Conservation (phyloP, 1,140 invertebrate genomes). For the Drosophila micromelanica region DNA sequence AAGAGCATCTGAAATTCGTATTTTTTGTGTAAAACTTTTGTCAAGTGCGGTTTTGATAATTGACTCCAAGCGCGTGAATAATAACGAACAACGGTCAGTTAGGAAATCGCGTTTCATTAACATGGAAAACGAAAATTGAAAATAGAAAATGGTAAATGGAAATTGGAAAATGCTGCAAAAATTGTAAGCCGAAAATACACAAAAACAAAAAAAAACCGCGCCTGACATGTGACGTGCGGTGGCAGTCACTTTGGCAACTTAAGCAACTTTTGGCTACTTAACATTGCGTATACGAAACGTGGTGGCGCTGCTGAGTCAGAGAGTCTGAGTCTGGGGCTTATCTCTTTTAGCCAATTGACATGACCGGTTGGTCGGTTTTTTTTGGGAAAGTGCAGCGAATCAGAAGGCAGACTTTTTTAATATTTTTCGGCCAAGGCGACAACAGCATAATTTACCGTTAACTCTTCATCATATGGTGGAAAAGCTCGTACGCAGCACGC, state of each 20-base stretch:
- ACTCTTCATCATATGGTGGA: constrained; percentile 59
- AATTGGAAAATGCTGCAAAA: constrained; percentile 48
- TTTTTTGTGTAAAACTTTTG: not conserved
- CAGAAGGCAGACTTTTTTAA: constrained; percentile 36
- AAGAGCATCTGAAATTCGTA: constrained; percentile 4
- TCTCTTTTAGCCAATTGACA: constrained; percentile 52
- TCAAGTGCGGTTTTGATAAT: constrained; percentile 64
- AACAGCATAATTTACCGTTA: constrained; percentile 79
- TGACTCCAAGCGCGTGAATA: constrained; percentile 77
- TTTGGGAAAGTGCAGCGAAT: constrained; percentile 70
- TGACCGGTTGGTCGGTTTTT: constrained; percentile 57
- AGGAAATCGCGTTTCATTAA: constrained; percentile 80
- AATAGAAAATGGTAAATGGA: constrained; percentile 50
- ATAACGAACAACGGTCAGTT: constrained; percentile 71
- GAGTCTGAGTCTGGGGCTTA: constrained; percentile 27
- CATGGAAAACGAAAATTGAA: constrained; percentile 69
- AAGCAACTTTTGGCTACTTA: constrained; percentile 37
- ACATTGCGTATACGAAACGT: constrained; percentile 68
- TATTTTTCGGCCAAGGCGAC: constrained; percentile 36
- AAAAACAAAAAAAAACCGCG: constrained; percentile 13
- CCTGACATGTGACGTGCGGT: constrained; percentile 58
- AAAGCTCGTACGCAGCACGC: constrained; percentile 53
- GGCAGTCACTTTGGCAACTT: constrained; percentile 16
- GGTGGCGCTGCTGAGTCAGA: not conserved
- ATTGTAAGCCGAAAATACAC: constrained; percentile 7